Evolutionary conservation across 2,888 invertebrate species (phyloP), one percentile per base, ranked within the genome.

Genomic region (Halictus quadricinctus): DNA sequence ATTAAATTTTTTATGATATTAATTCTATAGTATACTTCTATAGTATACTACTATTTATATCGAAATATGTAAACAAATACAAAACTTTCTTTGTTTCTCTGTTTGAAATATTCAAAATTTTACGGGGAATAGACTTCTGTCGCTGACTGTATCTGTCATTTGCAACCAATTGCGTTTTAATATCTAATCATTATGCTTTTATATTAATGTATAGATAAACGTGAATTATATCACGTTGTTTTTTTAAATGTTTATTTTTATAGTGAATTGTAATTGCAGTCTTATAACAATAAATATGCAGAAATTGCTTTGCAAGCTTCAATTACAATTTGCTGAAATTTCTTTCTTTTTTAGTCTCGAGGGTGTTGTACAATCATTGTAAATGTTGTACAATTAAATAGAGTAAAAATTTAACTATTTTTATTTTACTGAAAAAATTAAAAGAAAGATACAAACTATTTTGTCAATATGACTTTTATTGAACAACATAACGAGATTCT

Each of bases 341-440:
- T 60, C 29, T 60, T 76, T 84, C 72, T 13, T 75, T 82, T 29
- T 13, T 64, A 15, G 8, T 64, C 29, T 64, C 64, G 29, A 29
- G 15, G 29, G 29, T 29, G 64, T 64, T 29, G 64, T 64, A 64
- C 29, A 64, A 64, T 18, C 8, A 29, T 18, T 29, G 7, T 8
- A 29, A 64, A 29, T 18, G 64, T 64, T 64, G 64, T 64, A 64
- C 64, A 64, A 64, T 64, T 29, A 29, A 64, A 29, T 18, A 15
- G 29, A 64, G 29, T 15, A 18, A 18, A 18, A 29, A 64, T 8
- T 64, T 29, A 2, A 29, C 64, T 29, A 29, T 29, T 64, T 64
- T 29, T 3, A 64, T 64, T 64, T 64, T 7, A 29, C 1, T 12
- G 13, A 60, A 25, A 1, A 60, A n/a, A 29, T 60, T 36, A n/a